Evolutionary conservation across 2,888 invertebrate genomes (phyloP).

Genomic region (Spilosoma lubricipeda): DNA sequence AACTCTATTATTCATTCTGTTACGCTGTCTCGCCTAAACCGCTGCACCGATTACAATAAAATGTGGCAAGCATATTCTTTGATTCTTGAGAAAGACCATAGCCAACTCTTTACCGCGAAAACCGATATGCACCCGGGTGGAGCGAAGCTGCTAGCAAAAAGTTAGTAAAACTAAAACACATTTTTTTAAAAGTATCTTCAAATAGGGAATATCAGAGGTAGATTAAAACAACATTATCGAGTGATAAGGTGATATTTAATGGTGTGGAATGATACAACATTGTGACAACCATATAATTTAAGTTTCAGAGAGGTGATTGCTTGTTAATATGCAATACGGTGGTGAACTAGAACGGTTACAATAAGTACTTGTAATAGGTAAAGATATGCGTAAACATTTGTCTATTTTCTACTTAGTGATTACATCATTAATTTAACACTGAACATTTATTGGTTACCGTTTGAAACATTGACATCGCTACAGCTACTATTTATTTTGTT

Average conservation of each 20-base stretch:
- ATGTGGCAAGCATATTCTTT: no score
- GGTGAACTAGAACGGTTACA: conserved; percentile 14
- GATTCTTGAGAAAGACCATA: no score
- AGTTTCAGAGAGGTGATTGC: conserved; percentile 23
- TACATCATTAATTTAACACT: conserved; percentile 31
- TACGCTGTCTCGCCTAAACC: no score
- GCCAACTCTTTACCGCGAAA: no score
- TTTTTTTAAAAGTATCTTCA: not conserved
- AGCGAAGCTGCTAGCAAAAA: no score
- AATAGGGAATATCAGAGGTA: not conserved
- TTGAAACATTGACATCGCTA: conserved; percentile 49
- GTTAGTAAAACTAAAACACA: no score
- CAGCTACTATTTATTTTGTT: conserved; percentile 28
- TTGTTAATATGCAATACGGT: conserved; percentile 12
- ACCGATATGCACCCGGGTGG: no score
- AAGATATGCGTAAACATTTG: conserved; percentile 30
- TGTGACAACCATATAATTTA: conserved; percentile 30
- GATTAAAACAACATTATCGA: conserved; percentile 15
- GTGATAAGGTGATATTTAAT: conserved; percentile 14
- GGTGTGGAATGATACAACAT: conserved; percentile 44
- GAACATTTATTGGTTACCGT: conserved; percentile 37
- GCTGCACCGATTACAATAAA: no score
- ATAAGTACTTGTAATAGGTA: conserved; percentile 21
- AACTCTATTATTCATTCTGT: no score
- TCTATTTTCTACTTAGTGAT: conserved; percentile 39